phyloP scores from a whole-genome alignment of 30 jellyfish, hydroid and myxozoan species.

The Aurelia coerulea region DNA sequence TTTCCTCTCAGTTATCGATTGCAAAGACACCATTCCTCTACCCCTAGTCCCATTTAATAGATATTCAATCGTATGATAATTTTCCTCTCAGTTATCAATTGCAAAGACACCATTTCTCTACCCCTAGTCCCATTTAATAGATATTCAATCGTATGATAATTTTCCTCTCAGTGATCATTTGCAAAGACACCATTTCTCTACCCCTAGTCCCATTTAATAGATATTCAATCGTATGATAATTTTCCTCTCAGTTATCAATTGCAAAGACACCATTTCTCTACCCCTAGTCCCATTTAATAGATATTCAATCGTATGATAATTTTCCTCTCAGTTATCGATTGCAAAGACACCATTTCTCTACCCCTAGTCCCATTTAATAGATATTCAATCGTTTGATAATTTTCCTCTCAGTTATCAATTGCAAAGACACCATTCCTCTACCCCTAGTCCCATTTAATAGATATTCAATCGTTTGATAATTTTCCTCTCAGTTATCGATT shows the following conservation, averaged over 20 bases:
- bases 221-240: neutral
- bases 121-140: no score
- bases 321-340: constrained; percentile 51
- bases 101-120: neutral
- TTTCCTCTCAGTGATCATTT: constrained; percentile 52
- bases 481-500: constrained; percentile 31
- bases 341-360: neutral
- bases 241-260: neutral
- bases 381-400: neutral
- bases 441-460: no score
- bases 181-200: neutral
- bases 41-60: no score
- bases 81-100: constrained; percentile 52
- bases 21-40: constrained; percentile 1
- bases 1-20: constrained; percentile 31
- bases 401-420: constrained; percentile 52
- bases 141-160: neutral
- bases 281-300: no score
- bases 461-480: neutral
- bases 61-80: neutral
- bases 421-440: neutral
- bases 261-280: neutral
- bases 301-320: neutral
- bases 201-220: no score
- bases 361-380: no score